Evolutionary conservation across 2,797 vertebrate genomes (phyloP).

Genomic region (Leontopithecus rosalia): DNA sequence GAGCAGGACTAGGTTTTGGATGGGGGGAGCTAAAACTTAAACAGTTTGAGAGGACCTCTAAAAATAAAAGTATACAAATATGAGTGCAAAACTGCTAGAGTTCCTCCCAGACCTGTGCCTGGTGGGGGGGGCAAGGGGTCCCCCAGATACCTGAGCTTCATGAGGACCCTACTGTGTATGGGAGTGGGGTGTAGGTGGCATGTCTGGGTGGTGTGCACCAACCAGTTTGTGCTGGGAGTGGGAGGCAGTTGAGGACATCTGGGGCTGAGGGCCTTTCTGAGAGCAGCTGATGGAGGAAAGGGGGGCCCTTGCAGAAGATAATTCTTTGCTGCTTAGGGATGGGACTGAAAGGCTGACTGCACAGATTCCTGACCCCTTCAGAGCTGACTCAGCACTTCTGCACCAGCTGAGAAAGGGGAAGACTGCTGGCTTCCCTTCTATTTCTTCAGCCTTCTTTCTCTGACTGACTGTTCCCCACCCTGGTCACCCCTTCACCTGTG

Average conservation of each 20-base stretch:
- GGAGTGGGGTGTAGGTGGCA: accelerated
- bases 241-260: accelerated
- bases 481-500: accelerated
- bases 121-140: accelerated
- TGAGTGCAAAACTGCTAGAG: neutral
- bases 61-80: neutral
- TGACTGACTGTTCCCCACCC: too few species aligned
- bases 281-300: neutral
- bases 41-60: neutral
- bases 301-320: neutral
- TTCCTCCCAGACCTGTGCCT: neutral
- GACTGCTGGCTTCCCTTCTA: accelerated
- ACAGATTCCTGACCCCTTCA: accelerated
- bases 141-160: neutral
- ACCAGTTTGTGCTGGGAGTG: neutral
- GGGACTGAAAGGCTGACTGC: neutral
- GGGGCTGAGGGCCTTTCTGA: neutral
- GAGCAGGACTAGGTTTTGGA: neutral
- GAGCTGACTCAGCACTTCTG: neutral
- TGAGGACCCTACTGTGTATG: neutral
- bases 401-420: too few species aligned
- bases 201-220: too few species aligned
- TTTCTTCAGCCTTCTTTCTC: neutral
- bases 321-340: neutral
- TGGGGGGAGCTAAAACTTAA: neutral